phyloP scores from a whole-genome alignment of 1,140 invertebrate species.

The Papilio polytes region DNA sequence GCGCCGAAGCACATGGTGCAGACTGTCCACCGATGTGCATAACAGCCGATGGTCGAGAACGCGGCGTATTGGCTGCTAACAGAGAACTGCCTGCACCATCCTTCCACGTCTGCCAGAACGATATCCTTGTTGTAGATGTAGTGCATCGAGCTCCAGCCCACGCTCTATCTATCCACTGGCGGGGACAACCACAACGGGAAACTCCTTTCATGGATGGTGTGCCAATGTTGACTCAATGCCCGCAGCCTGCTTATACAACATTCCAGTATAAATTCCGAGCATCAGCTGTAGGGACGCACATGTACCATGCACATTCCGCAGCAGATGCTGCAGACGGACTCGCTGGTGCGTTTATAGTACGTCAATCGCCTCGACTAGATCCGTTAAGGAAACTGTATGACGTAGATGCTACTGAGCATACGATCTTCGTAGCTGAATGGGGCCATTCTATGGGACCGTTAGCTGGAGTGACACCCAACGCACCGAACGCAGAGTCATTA shows the following conservation, averaged over 20 bases:
- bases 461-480: constrained; percentile 76
- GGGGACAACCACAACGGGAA: constrained; percentile 90
- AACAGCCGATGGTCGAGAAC: constrained; percentile 87
- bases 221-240: constrained; percentile 93
- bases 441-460: constrained; percentile 83
- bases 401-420: constrained; percentile 90
- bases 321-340: constrained; percentile 90
- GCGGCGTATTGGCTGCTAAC: constrained; percentile 91
- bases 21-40: constrained; percentile 87
- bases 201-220: constrained; percentile 95
- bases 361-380: constrained; percentile 88
- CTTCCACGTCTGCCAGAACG: constrained; percentile 94
- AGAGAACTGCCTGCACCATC: constrained; percentile 92
- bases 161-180: constrained; percentile 91
- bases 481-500: constrained; percentile 83
- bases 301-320: constrained; percentile 90
- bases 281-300: constrained; percentile 88
- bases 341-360: constrained; percentile 91
- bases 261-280: constrained; percentile 93
- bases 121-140: constrained; percentile 93
- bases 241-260: constrained; percentile 90
- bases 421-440: constrained; percentile 91
- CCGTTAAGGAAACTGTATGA: constrained; percentile 89
- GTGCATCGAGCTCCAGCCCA: constrained; percentile 90
- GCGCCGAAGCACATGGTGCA: constrained; percentile 86